Evolutionary conservation across 2,797 vertebrate genomes (phyloP).

Genomic region (Fringilla coelebs): DNA sequence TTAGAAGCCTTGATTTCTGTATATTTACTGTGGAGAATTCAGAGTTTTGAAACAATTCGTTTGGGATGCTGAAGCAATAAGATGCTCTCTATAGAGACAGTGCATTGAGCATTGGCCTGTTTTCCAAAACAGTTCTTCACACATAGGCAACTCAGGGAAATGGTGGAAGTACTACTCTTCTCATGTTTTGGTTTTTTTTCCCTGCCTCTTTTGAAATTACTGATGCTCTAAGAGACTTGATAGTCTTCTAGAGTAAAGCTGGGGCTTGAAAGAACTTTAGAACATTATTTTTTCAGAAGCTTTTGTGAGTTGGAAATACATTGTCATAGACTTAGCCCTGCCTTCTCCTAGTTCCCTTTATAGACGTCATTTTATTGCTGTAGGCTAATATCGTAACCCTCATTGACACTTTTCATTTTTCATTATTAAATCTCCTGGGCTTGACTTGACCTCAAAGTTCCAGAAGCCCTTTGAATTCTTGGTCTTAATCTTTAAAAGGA

Average conservation of each 20-base stretch:
- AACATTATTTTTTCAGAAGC: background rate
- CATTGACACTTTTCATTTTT: background rate
- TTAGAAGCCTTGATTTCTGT: background rate
- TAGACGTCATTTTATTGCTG: background rate
- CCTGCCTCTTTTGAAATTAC: background rate
- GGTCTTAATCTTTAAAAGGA: background rate
- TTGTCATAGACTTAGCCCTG: background rate
- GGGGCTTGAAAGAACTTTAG: background rate
- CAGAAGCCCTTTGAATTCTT: background rate
- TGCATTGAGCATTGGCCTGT: background rate
- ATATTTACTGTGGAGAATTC: background rate
- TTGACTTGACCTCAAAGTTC: background rate
- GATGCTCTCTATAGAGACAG: background rate
- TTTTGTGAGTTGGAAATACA: background rate
- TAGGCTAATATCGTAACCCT: background rate
- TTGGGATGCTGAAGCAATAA: background rate
- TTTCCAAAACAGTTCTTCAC: background rate
- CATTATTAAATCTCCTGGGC: background rate
- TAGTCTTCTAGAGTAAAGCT: background rate
- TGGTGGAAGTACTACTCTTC: background rate
- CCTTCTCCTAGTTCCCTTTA: background rate
- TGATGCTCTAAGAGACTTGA: background rate
- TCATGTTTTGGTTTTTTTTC: accelerated
- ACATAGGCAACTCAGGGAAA: too few species aligned
- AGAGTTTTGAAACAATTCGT: background rate